Conservation (phyloP, 2,113 vertebrate genomes). For the Dromaius novaehollandiae region DNA sequence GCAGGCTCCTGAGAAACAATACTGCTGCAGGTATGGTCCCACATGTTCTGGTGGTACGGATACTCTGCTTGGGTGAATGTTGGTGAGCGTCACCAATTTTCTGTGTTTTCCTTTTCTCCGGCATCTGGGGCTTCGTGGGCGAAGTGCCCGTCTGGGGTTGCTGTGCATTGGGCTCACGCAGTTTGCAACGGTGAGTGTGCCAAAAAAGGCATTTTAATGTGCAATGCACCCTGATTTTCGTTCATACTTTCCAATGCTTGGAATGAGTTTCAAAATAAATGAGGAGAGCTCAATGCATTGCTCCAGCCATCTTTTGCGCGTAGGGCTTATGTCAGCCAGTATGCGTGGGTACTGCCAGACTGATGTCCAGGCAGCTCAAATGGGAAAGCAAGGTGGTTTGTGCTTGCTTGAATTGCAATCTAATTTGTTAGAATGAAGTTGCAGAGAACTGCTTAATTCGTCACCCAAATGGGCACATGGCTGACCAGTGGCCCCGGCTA, state of each 20-base stretch:
- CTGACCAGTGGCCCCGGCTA: not conserved
- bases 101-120: not conserved
- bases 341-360: not conserved
- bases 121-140: not conserved
- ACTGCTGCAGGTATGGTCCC: not conserved
- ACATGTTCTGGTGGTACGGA: fast-evolving
- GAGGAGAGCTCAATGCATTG: not conserved
- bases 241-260: not conserved
- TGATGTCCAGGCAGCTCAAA: not conserved
- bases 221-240: not conserved
- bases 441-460: not conserved
- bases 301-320: not conserved
- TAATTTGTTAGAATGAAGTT: slow-evolving; percentile 3
- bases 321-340: not conserved
- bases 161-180: fast-evolving
- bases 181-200: fast-evolving
- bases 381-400: not conserved
- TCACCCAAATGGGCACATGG: not conserved
- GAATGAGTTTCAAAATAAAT: not conserved
- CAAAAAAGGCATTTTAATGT: not conserved
- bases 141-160: not conserved
- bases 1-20: not conserved
- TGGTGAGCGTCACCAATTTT: not conserved
- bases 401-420: not conserved
- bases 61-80: not conserved